Evolutionary conservation across 1,140 invertebrate species (phyloP).

Genomic region (Liolophura sinensis): DNA sequence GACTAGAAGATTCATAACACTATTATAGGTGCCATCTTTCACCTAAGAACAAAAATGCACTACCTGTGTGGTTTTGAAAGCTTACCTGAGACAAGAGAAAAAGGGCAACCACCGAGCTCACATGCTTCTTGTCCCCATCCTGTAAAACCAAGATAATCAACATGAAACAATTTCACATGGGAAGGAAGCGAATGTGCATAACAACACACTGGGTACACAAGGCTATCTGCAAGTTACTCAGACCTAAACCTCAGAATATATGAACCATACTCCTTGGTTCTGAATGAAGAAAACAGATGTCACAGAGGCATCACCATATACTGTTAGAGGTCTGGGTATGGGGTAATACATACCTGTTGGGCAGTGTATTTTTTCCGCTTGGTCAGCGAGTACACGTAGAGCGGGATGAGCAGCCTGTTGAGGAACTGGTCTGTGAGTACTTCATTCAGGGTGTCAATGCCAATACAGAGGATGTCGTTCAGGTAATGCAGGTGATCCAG

Average conservation of each 20-base stretch:
- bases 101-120: constrained; percentile 86
- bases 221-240: background rate
- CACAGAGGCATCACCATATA: too few relatives aligned
- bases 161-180: background rate
- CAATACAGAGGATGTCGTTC: constrained; percentile 92
- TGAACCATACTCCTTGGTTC: too few relatives aligned
- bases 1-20: too few relatives aligned
- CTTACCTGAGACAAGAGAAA: constrained; percentile 87
- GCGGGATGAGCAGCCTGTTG: constrained; percentile 88
- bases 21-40: too few relatives aligned
- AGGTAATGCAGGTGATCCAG: constrained; percentile 97
- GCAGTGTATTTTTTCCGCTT: constrained; percentile 45
- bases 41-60: too few relatives aligned
- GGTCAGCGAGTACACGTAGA: constrained; percentile 89
- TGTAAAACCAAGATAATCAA: constrained; percentile 28
- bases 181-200: background rate
- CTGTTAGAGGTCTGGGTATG: too few relatives aligned
- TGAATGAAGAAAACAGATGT: too few relatives aligned
- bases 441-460: constrained; percentile 91
- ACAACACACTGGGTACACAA: background rate
- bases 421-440: constrained; percentile 95
- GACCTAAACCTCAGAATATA: too few relatives aligned
- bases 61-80: background rate
- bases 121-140: constrained; percentile 65
- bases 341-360: constrained; percentile 24